phyloP scores from a whole-genome alignment of 1,140 invertebrate species.

The Atta colombica region DNA sequence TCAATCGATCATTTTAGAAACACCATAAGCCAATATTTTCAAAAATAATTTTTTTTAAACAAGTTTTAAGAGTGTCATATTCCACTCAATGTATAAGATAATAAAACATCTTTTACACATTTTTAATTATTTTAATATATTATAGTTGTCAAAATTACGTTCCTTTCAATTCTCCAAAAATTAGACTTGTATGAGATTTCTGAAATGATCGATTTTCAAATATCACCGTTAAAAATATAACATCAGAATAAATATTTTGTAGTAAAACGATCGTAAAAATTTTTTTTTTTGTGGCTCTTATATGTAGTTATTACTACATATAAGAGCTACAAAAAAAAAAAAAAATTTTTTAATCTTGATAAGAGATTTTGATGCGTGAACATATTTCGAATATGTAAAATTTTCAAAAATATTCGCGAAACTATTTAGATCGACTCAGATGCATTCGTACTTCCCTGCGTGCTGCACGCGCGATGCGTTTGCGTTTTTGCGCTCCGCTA shows the following conservation, averaged over 20 bases:
- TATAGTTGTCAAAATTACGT: too few species aligned
- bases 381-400: not conserved
- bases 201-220: not conserved
- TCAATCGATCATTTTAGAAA: too few species aligned
- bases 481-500: constrained; percentile 18
- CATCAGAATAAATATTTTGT: not conserved
- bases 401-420: not conserved
- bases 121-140: too few species aligned
- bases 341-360: not conserved
- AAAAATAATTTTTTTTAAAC: too few species aligned
- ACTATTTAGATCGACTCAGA: not conserved
- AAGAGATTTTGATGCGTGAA: not conserved
- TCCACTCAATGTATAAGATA: too few species aligned
- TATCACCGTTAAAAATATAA: not conserved
- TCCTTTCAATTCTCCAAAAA: too few species aligned
- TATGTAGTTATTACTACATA: not conserved
- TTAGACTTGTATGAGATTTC: too few species aligned
- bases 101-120: too few species aligned
- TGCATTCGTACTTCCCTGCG: not conserved
- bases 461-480: constrained; percentile 1
- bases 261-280: not conserved
- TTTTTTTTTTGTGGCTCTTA: too few species aligned
- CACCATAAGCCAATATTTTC: too few species aligned
- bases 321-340: too few species aligned
- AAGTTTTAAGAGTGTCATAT: too few species aligned